Percentiles rank a stretch among this genome's conserved stretches.
These are phyloP conservation scores for Anisognathus igniventris DNA, from an alignment of 2,797 vertebrate species.

Conservation along the genomic window DNA sequence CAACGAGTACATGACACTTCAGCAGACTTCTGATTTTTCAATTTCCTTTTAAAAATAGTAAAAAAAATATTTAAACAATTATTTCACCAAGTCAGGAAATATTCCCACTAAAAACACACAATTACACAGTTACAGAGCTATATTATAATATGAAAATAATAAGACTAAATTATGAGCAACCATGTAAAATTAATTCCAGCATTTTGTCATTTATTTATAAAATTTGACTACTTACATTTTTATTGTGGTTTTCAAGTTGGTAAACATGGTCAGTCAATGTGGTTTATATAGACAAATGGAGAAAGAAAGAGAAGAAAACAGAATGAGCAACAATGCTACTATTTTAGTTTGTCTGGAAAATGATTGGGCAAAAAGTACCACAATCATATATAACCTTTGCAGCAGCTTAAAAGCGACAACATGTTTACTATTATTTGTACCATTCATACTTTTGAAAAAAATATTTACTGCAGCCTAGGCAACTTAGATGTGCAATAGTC, in stretches of 20 bases:
- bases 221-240: not conserved
- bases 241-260: not conserved
- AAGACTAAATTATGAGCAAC: not conserved
- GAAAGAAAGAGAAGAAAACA: not conserved
- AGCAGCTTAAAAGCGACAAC: not conserved
- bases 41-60: not conserved
- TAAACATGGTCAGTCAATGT: not conserved
- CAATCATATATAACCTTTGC: not conserved
- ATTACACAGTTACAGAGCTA: not conserved
- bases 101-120: not conserved
- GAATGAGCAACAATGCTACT: not conserved
- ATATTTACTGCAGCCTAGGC: not conserved
- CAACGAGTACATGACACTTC: not conserved
- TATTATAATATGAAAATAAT: not conserved
- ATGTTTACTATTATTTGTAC: not conserved
- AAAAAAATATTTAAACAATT: not conserved
- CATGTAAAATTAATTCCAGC: not conserved
- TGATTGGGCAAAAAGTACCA: not conserved
- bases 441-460: not conserved
- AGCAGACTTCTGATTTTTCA: not conserved
- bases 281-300: not conserved
- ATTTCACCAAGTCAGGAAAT: not conserved
- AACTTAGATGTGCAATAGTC: not conserved
- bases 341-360: not conserved
- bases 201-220: not conserved